These are phyloP conservation scores for Brachyptera putata DNA, from an alignment of 2,888 invertebrate species.

Conservation along the genomic window DNA sequence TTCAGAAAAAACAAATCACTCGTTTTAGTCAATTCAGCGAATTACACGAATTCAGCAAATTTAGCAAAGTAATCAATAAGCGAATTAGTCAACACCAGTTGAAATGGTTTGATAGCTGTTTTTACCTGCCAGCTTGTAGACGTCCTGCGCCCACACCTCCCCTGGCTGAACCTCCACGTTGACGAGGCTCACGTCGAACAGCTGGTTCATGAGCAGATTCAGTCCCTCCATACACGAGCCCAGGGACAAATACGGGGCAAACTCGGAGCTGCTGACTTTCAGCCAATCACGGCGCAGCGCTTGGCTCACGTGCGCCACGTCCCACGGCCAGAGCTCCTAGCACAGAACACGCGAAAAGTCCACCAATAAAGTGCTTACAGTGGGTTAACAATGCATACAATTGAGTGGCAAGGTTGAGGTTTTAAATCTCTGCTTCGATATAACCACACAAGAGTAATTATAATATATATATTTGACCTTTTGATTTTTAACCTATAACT, in stretches of 20 bases:
- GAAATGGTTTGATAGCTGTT: no score
- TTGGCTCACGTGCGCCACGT: conserved; percentile 78
- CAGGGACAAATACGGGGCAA: conserved; percentile 82
- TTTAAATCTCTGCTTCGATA: no score
- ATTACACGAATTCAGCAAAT: background rate
- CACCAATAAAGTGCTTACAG: no score
- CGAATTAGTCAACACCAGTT: no score
- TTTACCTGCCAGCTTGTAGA: conserved; percentile 80
- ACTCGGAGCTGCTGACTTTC: conserved; percentile 66
- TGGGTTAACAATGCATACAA: no score
- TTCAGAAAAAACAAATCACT: no score
- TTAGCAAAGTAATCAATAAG: background rate
- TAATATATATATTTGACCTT: no score
- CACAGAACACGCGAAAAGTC: no score
- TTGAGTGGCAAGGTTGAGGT: no score
- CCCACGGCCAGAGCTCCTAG: conserved; percentile 62
- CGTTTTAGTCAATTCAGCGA: no score
- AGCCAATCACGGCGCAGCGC: conserved; percentile 68
- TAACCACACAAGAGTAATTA: no score
- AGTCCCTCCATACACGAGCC: conserved; percentile 97
- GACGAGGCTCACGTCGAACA: conserved; percentile 78
- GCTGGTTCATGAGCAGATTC: conserved; percentile 75
- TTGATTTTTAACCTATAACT: no score
- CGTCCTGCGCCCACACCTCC: conserved; percentile 84
- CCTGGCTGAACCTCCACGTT: conserved; percentile 67